Conservation (phyloP, 2,797 vertebrate species). For the Microchirus variegatus region DNA sequence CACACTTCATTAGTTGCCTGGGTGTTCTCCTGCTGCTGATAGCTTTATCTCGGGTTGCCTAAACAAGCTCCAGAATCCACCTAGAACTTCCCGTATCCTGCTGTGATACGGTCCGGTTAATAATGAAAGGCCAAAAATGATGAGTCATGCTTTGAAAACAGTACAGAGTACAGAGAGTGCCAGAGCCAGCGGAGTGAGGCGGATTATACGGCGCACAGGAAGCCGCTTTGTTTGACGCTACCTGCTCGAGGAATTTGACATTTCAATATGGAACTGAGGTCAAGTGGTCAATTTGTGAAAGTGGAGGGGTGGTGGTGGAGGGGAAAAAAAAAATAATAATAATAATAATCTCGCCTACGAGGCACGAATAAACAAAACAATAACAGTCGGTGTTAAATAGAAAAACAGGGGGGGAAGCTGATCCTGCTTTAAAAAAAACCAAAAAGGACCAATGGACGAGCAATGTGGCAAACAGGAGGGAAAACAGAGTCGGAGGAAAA, state of each 20-base stretch:
- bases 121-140: conserved; percentile 62
- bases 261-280: conserved; percentile 19
- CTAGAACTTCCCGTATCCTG: conserved; percentile 56
- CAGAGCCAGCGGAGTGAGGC: conserved; percentile 30
- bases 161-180: conserved; percentile 17
- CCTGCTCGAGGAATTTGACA: conserved; percentile 29
- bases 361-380: conserved; percentile 15
- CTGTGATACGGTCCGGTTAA: conserved; percentile 50
- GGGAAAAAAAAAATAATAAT: too few species aligned
- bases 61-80: conserved; percentile 43
- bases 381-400: conserved; percentile 14
- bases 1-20: conserved; percentile 67
- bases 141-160: conserved; percentile 64
- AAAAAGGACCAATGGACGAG: conserved; percentile 66
- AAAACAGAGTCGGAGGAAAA: conserved; percentile 78
- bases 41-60: conserved; percentile 64
- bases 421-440: conserved; percentile 73
- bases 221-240: conserved; percentile 28
- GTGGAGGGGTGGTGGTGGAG: background rate
- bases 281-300: conserved; percentile 27
- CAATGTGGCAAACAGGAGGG: conserved; percentile 70
- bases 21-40: conserved; percentile 57
- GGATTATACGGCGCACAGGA: conserved; percentile 8
- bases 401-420: conserved; percentile 44
- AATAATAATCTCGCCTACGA: conserved; percentile 9